Percentiles rank a stretch among this genome's conserved stretches.
Conservation (phyloP, 2,797 vertebrate genomes). For the Tragelaphus oryx region DNA sequence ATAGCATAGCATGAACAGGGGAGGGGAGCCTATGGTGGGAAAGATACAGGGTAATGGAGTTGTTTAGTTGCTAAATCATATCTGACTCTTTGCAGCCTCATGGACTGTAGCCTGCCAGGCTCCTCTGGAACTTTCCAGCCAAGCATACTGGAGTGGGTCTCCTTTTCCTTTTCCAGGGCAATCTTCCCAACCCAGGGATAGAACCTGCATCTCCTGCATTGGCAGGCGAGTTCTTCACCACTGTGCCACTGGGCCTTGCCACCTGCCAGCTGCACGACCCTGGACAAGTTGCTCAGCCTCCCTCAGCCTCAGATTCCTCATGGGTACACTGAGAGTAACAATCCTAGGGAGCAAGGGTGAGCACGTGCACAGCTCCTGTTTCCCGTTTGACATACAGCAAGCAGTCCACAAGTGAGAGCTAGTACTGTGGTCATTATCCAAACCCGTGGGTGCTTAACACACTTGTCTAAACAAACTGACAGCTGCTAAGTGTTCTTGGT, state of each 20-base stretch:
- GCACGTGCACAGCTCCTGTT: fast-evolving
- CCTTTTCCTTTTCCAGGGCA: neutral
- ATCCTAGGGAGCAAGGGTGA: fast-evolving
- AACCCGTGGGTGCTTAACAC: neutral
- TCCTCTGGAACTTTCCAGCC: neutral
- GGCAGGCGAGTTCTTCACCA: neutral
- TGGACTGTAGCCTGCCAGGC: neutral
- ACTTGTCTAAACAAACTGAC: neutral
- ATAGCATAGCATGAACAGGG: no score
- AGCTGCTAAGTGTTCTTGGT: neutral
- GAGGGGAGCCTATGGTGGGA: fast-evolving
- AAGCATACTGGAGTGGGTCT: neutral
- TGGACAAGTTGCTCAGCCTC: neutral
- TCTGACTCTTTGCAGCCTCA: neutral
- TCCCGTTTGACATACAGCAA: fast-evolving
- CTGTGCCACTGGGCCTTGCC: neutral
- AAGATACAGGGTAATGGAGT: neutral
- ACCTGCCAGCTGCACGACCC: fast-evolving
- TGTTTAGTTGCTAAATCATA: neutral
- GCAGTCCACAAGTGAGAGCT: neutral
- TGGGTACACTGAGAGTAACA: neutral
- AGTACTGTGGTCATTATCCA: neutral
- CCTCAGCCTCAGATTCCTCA: neutral
- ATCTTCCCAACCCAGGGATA: neutral
- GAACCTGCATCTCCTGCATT: neutral